Conservation (phyloP, 2,888 invertebrate species). For the Hanleya hanleyi region DNA sequence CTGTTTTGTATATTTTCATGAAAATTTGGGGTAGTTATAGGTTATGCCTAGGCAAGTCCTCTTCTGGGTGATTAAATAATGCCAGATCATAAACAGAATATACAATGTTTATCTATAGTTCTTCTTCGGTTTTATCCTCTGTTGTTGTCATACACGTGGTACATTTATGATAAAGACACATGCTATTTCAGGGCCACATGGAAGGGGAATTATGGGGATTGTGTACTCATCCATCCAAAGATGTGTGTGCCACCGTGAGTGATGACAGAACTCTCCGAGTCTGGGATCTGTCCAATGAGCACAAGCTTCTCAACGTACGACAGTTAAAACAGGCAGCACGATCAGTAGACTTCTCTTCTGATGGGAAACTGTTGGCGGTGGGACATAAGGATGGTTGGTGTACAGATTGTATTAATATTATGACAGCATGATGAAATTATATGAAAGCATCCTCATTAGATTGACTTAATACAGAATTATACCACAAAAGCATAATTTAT, state of each 20-base stretch:
- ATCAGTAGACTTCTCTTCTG: conserved; percentile 71
- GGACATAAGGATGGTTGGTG: conserved; percentile 73
- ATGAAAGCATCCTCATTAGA: background rate
- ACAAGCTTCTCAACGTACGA: conserved; percentile 66
- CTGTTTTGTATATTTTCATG: too few relatives aligned
- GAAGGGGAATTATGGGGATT: conserved; percentile 75
- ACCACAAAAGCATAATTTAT: background rate
- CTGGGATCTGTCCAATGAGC: conserved; percentile 67
- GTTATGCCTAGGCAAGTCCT: too few relatives aligned
- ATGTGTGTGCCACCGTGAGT: conserved; percentile 71
- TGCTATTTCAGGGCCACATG: conserved; percentile 72
- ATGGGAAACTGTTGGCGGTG: conserved; percentile 72
- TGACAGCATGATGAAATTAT: background rate
- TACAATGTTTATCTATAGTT: too few relatives aligned
- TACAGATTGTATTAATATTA: too few relatives aligned
- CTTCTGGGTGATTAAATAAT: too few relatives aligned
- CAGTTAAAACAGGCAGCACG: conserved; percentile 69
- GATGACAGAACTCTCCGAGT: conserved; percentile 73
- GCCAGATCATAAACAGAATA: too few relatives aligned
- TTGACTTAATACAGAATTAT: too few relatives aligned
- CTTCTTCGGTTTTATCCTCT: too few relatives aligned
- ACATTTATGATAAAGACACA: too few relatives aligned
- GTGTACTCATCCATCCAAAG: conserved; percentile 69
- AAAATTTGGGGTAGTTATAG: too few relatives aligned
- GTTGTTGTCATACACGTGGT: too few relatives aligned